Conservation (phyloP, 2,888 invertebrate genomes). For the Mythimna lalbum region DNA sequence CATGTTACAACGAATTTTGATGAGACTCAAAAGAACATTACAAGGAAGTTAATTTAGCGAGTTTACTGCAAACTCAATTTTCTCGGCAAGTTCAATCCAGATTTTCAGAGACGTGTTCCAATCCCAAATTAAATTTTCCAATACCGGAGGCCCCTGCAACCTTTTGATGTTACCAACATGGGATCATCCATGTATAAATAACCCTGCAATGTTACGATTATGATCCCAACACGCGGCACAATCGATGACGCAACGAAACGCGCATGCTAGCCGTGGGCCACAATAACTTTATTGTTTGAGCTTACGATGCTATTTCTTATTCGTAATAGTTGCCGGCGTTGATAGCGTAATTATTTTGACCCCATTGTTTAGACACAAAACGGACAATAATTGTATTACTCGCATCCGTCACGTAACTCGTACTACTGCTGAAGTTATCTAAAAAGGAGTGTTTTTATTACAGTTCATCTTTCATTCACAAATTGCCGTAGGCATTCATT, state of each 20-base stretch:
- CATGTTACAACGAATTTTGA: constrained; percentile 32
- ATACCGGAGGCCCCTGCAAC: constrained; percentile 55
- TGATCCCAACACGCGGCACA: constrained; percentile 40
- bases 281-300: constrained; percentile 68
- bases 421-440: constrained; percentile 29
- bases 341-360: constrained; percentile 74
- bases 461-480: constrained; percentile 26
- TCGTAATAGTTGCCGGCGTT: constrained; percentile 64
- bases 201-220: constrained; percentile 51
- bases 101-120: constrained; percentile 63
- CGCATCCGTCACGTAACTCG: constrained; percentile 46
- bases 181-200: constrained; percentile 63
- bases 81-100: constrained; percentile 61
- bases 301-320: constrained; percentile 66
- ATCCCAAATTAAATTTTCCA: constrained; percentile 66
- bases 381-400: constrained; percentile 68
- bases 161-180: constrained; percentile 63
- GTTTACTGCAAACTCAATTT: constrained; percentile 72
- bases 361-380: constrained; percentile 67
- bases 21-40: constrained; percentile 61
- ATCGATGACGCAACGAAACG: constrained; percentile 67
- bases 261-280: constrained; percentile 60
- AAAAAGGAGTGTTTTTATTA: constrained; percentile 22
- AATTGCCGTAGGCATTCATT: constrained; percentile 6
- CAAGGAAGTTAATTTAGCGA: constrained; percentile 71